Evolutionary conservation across 2,888 invertebrate species (phyloP).

Genomic region (Anagyrus pseudococci): DNA sequence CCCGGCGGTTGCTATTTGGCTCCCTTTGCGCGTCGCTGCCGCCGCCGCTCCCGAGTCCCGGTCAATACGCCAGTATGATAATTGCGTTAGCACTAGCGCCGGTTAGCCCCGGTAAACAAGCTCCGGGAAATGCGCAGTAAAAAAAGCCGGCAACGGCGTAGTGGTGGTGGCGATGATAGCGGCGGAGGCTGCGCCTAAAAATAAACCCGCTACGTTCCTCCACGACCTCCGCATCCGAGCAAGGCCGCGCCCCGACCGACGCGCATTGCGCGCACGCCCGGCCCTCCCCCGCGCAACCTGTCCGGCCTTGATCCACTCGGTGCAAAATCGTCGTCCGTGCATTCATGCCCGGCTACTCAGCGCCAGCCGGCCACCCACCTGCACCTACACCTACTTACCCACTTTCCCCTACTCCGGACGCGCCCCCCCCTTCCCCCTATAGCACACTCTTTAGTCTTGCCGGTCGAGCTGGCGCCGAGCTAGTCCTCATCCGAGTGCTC

Average conservation of each 20-base stretch:
- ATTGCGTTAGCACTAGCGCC: slow-evolving; percentile 7
- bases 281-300: too few species aligned
- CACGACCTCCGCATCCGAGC: slow-evolving; percentile 6
- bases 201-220: slow-evolving; percentile 17
- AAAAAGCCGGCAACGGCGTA: background rate
- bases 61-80: slow-evolving; percentile 5
- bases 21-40: background rate
- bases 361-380: too few species aligned
- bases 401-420: too few species aligned
- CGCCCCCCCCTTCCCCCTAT: too few species aligned
- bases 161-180: background rate
- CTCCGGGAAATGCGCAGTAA: background rate
- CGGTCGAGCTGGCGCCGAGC: background rate
- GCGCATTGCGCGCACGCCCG: too few species aligned
- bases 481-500: background rate
- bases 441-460: too few species aligned
- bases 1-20: too few species aligned
- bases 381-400: too few species aligned
- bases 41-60: background rate
- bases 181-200: slow-evolving; percentile 8
- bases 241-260: background rate
- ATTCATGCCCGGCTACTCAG: background rate
- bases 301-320: slow-evolving; percentile 33
- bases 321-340: slow-evolving; percentile 4
- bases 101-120: slow-evolving; percentile 2